phyloP scores from a whole-genome alignment of 2,113 vertebrate species.

The Pteropus alecto region DNA sequence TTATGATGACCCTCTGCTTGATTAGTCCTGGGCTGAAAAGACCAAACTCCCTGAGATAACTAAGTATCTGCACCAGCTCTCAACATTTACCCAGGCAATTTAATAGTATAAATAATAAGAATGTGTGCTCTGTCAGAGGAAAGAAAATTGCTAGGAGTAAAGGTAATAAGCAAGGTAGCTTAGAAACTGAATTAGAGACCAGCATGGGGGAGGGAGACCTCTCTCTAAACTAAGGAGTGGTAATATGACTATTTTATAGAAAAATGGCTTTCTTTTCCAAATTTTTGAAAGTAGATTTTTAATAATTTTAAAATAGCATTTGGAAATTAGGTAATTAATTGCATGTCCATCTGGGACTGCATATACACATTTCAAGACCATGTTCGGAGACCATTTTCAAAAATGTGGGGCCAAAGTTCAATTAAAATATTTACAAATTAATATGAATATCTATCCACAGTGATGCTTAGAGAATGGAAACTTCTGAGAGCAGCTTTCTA shows the following conservation, averaged over 20 bases:
- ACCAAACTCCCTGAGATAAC: conserved; percentile 56
- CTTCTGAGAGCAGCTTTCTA: conserved; percentile 30
- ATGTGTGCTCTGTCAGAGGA: conserved; percentile 59
- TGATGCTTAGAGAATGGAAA: conserved; percentile 1
- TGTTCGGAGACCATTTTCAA: conserved; percentile 31
- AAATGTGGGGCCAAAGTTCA: not conserved
- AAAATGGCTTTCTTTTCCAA: conserved; percentile 16
- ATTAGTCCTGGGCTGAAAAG: conserved; percentile 79
- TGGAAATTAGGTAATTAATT: not conserved
- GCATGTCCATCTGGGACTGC: not conserved
- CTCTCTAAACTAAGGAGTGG: not conserved
- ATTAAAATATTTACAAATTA: conserved; percentile 44
- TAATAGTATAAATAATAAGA: conserved; percentile 58
- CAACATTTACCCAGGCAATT: conserved; percentile 58
- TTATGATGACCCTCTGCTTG: conserved; percentile 80
- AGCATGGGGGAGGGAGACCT: not conserved
- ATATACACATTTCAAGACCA: conserved; percentile 24
- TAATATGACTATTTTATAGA: conserved; percentile 37
- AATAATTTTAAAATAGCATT: conserved; percentile 29
- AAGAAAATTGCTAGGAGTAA: conserved; percentile 24
- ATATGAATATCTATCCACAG: not conserved
- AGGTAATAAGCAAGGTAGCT: conserved; percentile 9
- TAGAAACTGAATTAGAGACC: conserved; percentile 7
- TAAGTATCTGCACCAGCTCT: conserved; percentile 68
- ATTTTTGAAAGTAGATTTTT: conserved; percentile 34